Percentiles rank a stretch among this genome's conserved stretches.
These are phyloP conservation scores for Salvelinus namaycush DNA, from an alignment of 2,113 vertebrate species.

Conservation along the genomic window DNA sequence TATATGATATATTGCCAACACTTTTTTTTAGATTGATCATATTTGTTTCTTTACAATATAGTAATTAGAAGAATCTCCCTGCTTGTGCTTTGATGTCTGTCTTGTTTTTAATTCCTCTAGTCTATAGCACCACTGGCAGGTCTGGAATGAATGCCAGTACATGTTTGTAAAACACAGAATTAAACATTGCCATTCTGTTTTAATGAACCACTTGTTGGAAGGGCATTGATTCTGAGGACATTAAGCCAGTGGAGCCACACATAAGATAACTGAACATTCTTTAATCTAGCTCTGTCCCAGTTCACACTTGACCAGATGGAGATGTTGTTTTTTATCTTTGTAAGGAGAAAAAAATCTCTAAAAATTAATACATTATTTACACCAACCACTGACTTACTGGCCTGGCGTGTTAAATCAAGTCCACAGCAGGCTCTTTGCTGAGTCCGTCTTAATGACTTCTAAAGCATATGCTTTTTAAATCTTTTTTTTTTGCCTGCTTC, in stretches of 20 bases:
- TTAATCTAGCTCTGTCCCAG: slow-evolving; percentile 74
- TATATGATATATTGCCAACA: too few species aligned
- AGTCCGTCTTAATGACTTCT: slow-evolving; percentile 74
- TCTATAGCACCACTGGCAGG: neutral
- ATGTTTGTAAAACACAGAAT: slow-evolving; percentile 60
- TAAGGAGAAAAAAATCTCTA: slow-evolving; percentile 60
- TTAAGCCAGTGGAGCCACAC: slow-evolving; percentile 64
- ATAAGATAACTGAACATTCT: slow-evolving; percentile 74
- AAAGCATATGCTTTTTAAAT: slow-evolving; percentile 64
- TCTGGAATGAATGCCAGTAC: slow-evolving; percentile 24
- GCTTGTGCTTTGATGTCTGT: slow-evolving; percentile 11
- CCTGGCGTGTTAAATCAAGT: slow-evolving; percentile 64
- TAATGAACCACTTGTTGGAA: slow-evolving; percentile 77
- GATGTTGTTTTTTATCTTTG: slow-evolving; percentile 56
- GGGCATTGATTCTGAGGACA: slow-evolving; percentile 70
- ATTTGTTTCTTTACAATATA: too few species aligned
- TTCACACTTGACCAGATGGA: slow-evolving; percentile 76
- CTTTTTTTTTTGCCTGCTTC: slow-evolving; percentile 54
- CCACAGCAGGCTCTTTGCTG: slow-evolving; percentile 63
- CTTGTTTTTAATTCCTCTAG: slow-evolving; percentile 30
- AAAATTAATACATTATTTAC: slow-evolving; percentile 78
- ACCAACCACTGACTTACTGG: slow-evolving; percentile 61
- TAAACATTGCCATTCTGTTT: slow-evolving; percentile 70
- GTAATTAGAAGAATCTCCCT: too few species aligned
- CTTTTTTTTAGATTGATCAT: too few species aligned